Evolutionary conservation across 2,888 invertebrate species (phyloP), one percentile per base, ranked within the genome.

Genomic region (Choreutis nemorana): DNA sequence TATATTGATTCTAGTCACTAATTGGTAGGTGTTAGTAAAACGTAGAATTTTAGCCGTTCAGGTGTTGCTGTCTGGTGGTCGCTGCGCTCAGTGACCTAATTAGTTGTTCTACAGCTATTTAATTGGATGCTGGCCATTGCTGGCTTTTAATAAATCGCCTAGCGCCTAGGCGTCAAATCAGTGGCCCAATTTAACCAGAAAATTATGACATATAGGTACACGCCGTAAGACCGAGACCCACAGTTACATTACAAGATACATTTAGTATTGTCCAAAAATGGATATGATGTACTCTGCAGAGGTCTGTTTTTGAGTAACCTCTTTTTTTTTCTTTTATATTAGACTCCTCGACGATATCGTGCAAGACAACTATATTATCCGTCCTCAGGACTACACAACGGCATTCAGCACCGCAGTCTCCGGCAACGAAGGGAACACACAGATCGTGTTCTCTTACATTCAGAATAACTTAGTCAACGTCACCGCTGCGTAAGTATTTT

Each of bases 371-470:
- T 39, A 37, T 9, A 22, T 63, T 0, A 57, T 85, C 36, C 63
- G 84, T 45, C 53, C 45, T 30, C 71, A 81, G 63, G 70, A 83
- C 54, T 66, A 81, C 34, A 58, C 52, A 0, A 54, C 64, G 0
- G 78, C 67, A 25, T 60, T 78, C 53, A 61, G 59, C 30, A 55
- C 73, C 0, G 82, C 85, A 2, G 81, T 82, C 20, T 52, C 64
- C 0, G 80, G 81, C 29, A 83, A 83, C 37, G 80, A 81, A 35
- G 71, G 44, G 21, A 86, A 86, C 36, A 78, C 85, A 1, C 61
- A 75, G 14, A 58, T 81, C 1, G 83, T 81, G 1, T 81, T 84
- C 35, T 37, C 63, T 0, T 83, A 80, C 46, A 68, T 86, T 2
- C 57, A 57, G 23, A 38, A 44, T 1, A 66, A 75, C 27, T 31